These are phyloP conservation scores for Actinostola sp. DNA, from an alignment of 92 coral and sea anemone genomes.

Conservation along the genomic window DNA sequence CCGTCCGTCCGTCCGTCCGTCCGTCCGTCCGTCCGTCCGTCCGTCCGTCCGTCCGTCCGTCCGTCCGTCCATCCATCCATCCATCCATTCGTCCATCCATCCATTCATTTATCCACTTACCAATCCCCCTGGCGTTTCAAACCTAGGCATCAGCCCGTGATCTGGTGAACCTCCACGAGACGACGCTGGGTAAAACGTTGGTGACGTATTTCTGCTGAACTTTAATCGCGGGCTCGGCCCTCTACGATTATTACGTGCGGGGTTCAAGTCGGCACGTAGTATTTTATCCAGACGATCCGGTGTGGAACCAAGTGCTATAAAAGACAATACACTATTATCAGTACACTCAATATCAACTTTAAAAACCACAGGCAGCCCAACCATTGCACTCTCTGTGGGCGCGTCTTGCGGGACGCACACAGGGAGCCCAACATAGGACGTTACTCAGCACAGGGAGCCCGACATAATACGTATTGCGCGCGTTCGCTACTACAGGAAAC, in stretches of 20 bases:
- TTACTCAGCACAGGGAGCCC: no score
- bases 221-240: constrained; percentile 63
- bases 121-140: constrained; percentile 64
- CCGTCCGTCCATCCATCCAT: neutral
- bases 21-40: no score
- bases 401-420: no score
- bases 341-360: neutral
- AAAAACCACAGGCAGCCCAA: no score
- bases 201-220: constrained; percentile 61
- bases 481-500: no score
- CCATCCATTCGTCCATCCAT: neutral
- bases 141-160: constrained; percentile 30
- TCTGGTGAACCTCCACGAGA: constrained; percentile 71
- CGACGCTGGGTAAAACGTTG: constrained; percentile 8
- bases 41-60: no score
- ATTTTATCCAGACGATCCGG: constrained; percentile 67
- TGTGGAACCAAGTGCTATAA: constrained; percentile 76
- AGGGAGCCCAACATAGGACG: no score
- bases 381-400: no score
- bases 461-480: no score
- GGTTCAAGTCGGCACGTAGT: constrained; percentile 68
- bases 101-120: constrained; percentile 18
- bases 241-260: constrained; percentile 63
- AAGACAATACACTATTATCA: neutral
- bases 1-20: no score